These are phyloP conservation scores for Sebastes wilsoni DNA, from an alignment of 2,797 vertebrate species.

Conservation along the genomic window DNA sequence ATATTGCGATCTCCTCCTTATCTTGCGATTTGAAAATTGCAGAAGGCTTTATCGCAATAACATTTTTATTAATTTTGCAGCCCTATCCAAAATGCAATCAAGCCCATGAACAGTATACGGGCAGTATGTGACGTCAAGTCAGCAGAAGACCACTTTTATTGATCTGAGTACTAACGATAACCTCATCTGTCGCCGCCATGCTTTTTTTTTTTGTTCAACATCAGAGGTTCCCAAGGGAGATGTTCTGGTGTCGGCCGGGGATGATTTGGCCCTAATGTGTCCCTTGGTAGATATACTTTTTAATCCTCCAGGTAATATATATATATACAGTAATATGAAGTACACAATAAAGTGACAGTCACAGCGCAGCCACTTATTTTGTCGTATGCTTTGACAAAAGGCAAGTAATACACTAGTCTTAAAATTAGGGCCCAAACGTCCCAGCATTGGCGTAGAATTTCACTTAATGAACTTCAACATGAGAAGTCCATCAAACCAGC, in stretches of 20 bases:
- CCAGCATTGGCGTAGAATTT: not conserved
- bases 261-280: not conserved
- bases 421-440: not conserved
- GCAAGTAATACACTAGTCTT: not conserved
- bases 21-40: too few relatives aligned
- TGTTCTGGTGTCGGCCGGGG: not conserved
- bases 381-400: not conserved
- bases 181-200: not conserved
- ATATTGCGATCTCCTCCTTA: too few relatives aligned
- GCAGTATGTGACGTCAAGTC: not conserved
- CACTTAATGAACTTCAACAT: not conserved
- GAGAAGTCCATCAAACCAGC: not conserved
- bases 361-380: not conserved
- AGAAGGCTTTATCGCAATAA: too few relatives aligned
- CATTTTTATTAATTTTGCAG: too few relatives aligned
- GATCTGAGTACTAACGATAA: not conserved
- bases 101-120: not conserved
- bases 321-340: not conserved
- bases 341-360: not conserved
- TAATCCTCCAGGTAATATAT: not conserved
- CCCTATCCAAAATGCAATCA: too few relatives aligned
- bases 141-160: not conserved
- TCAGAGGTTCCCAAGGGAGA: not conserved
- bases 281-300: not conserved
- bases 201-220: not conserved